Base-by-base conservation (phyloP, 2,888 invertebrate genomes). In the Tinea trinotella region DNA sequence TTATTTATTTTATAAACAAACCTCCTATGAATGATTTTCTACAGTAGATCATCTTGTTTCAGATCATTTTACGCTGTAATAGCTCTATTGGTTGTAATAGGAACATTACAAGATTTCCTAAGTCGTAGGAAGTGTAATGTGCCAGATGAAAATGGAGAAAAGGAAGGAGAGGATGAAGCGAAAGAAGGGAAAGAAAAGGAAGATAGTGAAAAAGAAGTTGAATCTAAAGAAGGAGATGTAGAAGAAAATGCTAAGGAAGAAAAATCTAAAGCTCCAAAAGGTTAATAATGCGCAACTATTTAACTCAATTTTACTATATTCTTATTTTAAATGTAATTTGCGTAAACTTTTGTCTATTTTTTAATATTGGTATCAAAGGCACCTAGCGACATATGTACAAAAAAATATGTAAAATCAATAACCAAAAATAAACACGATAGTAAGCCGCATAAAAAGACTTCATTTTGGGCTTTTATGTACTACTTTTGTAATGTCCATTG, bases 41-140 rank as follows among this genome's bases (percentile, higher is more conserved):
- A n/a, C n/a, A n/a, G n/a, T n/a, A n/a, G 24, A 7, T 24, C 9
- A 9, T 24, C 24, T 17, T 46, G 13, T 69, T 70, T 48, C 69
- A 88, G 88, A 59, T 71, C 74, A 1, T 74, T 87, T 59, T 86
- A 86, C 60, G 73, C 68, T 52, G 58, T 81, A 53, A 65, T 87
- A 48, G 30, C 82, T 61, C 57, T 81, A 56, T 60, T 87, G 57
- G 83, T 83, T 30, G 53, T 81, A 56, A 64, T 82, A 57, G 86
- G 87, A 53, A 87, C 88, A 6, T 55, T 75, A 58, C 82, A 80
- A 62, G 88, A 88, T 62, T 77, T 71, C 62, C 57, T 76, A 57
- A 64, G 69, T 53, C 63, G 68, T 60, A 67, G 67, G 59, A 61
- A 62, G 13, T 60, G 59, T 18, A 58, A 52, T 24, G 54, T 10